Base-by-base conservation (phyloP, 2,888 invertebrate species). In the Conops quadrifasciatus region DNA sequence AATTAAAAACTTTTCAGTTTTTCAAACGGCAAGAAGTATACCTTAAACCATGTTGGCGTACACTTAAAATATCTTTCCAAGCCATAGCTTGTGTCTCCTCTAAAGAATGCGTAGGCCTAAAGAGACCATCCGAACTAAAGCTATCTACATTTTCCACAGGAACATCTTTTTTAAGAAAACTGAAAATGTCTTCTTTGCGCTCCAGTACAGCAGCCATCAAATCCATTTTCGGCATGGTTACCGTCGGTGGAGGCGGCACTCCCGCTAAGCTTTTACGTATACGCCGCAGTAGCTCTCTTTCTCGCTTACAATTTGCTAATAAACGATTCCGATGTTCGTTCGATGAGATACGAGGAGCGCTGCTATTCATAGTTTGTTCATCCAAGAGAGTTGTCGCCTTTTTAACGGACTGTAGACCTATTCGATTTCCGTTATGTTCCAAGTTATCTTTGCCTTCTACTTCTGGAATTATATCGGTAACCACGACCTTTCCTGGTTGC, bases 181-280 rank as follows among this genome's bases (percentile, higher is more conserved):
- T 80, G 0, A 85, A 77, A 45, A 89, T 84, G 71, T 88, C 88
- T 15, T 87, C 83, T 75, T 89, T 88, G 80, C 90, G 89, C 72
- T 87, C 87, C 24, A 88, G 86, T 21, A 93, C 87, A 84, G 92
- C 90, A 80, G 91, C 90, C 30, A 88, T 86, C 24, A 90, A 89
- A 80, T 92, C 91, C 69, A 90, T 87, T 77, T 91, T 90, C 28
- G 91, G 86, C 49, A 89, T 89, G 16, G 93, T 93, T 15, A 92
- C 88, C 28, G 91, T 92, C 0, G 93, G 93, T 13, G 93, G 94
- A 26, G 94, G 93, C 11, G 91, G 87, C 0, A 94, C 88, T 1
- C 93, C 93, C 75, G 89, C 89, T 11, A 94, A 84, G 60, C 88
- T 89, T 80, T 88, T 89, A 82, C 91, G 88, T 63, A 90, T 81